These are phyloP conservation scores for Harpalus rubripes DNA, from an alignment of 2,888 invertebrate genomes.

Conservation along the genomic window DNA sequence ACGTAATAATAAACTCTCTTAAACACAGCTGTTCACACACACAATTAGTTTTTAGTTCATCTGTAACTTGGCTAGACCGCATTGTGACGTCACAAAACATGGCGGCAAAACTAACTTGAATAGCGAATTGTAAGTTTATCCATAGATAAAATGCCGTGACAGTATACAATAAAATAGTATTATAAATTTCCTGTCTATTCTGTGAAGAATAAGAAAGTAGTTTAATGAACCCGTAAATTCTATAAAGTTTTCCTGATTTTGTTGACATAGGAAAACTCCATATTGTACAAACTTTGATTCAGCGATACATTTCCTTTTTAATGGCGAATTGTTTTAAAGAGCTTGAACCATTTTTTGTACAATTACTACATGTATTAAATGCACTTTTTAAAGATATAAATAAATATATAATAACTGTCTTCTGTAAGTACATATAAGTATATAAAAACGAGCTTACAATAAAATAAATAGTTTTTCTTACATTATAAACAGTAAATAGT, in stretches of 20 bases:
- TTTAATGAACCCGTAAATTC: neutral
- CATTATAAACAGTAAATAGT: slow-evolving; percentile 46
- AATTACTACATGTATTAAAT: slow-evolving; percentile 38
- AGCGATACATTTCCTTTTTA: neutral
- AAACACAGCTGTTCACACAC: no score
- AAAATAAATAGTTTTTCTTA: slow-evolving; percentile 52
- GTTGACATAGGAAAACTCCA: neutral
- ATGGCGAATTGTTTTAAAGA: slow-evolving; percentile 9
- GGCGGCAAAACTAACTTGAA: no score
- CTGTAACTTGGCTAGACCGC: no score
- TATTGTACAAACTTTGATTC: slow-evolving; percentile 48
- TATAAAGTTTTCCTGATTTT: neutral
- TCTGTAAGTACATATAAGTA: slow-evolving; percentile 59
- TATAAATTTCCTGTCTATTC: no score
- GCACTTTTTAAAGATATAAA: slow-evolving; percentile 55
- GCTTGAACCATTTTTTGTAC: slow-evolving; percentile 45
- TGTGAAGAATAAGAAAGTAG: neutral
- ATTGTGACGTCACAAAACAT: no score
- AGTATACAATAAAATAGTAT: no score
- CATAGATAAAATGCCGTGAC: no score
- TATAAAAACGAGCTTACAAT: slow-evolving; percentile 64
- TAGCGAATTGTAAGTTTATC: no score
- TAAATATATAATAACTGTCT: slow-evolving; percentile 58
- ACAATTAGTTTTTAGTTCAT: no score
- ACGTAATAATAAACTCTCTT: no score